Evolutionary conservation across 2,888 invertebrate genomes (phyloP).

Genomic region (Aricia artaxerxes): DNA sequence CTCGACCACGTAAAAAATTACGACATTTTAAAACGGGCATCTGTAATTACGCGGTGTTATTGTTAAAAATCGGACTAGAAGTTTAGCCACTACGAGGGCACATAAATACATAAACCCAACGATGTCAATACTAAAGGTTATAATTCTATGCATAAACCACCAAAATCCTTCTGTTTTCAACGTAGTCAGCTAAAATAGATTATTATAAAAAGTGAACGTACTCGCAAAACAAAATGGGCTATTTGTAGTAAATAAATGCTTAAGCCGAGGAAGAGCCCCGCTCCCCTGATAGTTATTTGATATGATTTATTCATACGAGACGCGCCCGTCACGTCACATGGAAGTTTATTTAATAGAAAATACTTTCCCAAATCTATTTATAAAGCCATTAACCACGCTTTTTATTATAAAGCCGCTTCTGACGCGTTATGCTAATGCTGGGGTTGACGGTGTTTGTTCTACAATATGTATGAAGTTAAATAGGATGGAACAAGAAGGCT

Average conservation of each 20-base stretch:
- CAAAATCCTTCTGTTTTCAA: no score
- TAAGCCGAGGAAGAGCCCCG: neutral
- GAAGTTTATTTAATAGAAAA: slow-evolving; percentile 80
- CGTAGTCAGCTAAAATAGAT: neutral
- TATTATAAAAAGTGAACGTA: neutral
- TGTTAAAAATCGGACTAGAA: no score
- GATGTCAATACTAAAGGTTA: no score
- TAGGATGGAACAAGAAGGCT: neutral
- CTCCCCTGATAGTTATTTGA: slow-evolving; percentile 86
- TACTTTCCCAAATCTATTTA: slow-evolving; percentile 76
- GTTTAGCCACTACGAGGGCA: no score
- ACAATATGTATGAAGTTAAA: slow-evolving; percentile 7
- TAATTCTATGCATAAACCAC: no score
- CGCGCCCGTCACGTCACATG: slow-evolving; percentile 63
- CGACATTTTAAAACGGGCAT: no score
- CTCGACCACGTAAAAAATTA: no score
- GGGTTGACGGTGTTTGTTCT: slow-evolving; percentile 54
- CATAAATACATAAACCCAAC: no score
- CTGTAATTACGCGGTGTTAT: no score
- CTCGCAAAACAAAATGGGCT: slow-evolving; percentile 35
- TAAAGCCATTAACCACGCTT: slow-evolving; percentile 70
- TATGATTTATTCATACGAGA: slow-evolving; percentile 85
- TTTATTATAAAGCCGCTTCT: slow-evolving; percentile 71
- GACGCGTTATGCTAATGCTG: slow-evolving; percentile 69
- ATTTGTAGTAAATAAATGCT: slow-evolving; percentile 23